Evolutionary conservation across 1,140 invertebrate species (phyloP), one percentile per base, ranked within the genome.

Genomic region (Paracyclopina nana): DNA sequence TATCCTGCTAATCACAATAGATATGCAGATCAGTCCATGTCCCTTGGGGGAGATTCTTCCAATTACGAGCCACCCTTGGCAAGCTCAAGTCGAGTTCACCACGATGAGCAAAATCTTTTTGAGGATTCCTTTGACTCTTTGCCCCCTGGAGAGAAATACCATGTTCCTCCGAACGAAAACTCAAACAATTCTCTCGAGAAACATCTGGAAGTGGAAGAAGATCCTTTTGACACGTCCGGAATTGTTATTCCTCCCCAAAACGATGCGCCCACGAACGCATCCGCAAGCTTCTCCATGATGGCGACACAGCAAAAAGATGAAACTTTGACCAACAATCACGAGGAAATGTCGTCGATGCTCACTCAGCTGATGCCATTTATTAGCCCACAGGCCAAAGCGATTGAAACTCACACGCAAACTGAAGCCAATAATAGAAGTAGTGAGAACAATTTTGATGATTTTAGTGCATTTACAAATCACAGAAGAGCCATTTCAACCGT

Each of bases 201-300:
- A 16, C 5, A 48, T 6, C 14, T n/a, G 5, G 20, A 52, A 8
- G 50, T 18, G 14, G 48, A 41, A 22, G 34, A 46, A 22, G 48
- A 50, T 50, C 48, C 48, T 50, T 50, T 50, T 50, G 50, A 52
- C 43, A 46, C 38, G 4, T 46, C 38, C 28, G 27, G 40, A 4
- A 27, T 44, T 8, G 16, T 6, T 44, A 44, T 44, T 6, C 45
- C 12, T 14, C n/a, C n/a, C n/a, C n/a, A n/a, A n/a, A n/a, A n/a
- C n/a, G n/a, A n/a, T n/a, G n/a, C n/a, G n/a, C n/a, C n/a, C n/a
- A n/a, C n/a, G 34, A 2, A 2, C 14, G 8, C 9, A 20, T 38
- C 34, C 4, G 34, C 14, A 38, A 38, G 20, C 20, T 38, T 20
- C 5, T 38, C 20, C 34, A n/a, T 16, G 20, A 38, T 38, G 14